phyloP scores from a whole-genome alignment of 2,113 vertebrate species.

The Nesoenas mayeri region DNA sequence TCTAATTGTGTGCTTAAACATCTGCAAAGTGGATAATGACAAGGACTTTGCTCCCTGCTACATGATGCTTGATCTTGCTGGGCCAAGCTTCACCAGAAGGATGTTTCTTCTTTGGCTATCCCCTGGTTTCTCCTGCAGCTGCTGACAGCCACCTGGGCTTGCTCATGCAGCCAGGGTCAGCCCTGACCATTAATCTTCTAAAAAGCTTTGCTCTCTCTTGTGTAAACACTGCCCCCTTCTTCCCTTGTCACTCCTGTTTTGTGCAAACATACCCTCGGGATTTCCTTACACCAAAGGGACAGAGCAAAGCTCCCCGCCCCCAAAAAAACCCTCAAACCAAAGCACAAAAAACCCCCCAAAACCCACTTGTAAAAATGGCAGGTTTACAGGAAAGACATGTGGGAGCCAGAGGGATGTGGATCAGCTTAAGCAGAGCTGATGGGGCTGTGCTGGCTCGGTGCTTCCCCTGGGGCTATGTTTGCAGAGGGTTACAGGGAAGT shows the following conservation, averaged over 20 bases:
- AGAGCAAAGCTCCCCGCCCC: not conserved
- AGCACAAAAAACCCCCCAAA: no score
- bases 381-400: not conserved
- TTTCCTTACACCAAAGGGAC: not conserved
- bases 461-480: not conserved
- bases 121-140: conserved; percentile 22
- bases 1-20: not conserved
- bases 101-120: not conserved
- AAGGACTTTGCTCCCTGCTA: not conserved
- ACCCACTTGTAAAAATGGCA: fast-evolving
- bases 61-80: not conserved
- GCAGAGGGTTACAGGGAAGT: not conserved
- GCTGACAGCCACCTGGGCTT: conserved; percentile 57
- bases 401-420: not conserved
- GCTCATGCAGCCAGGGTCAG: not conserved
- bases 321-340: not conserved
- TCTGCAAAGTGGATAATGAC: not conserved
- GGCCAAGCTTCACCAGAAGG: not conserved
- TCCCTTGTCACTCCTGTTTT: not conserved
- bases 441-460: not conserved
- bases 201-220: not conserved
- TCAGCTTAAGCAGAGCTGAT: not conserved
- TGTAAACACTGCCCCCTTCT: conserved; percentile 37
- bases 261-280: not conserved
- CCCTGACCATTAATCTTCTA: conserved; percentile 7